Evolutionary conservation across 2,113 vertebrate genomes (phyloP).

Genomic region (Peromyscus polionotus): DNA sequence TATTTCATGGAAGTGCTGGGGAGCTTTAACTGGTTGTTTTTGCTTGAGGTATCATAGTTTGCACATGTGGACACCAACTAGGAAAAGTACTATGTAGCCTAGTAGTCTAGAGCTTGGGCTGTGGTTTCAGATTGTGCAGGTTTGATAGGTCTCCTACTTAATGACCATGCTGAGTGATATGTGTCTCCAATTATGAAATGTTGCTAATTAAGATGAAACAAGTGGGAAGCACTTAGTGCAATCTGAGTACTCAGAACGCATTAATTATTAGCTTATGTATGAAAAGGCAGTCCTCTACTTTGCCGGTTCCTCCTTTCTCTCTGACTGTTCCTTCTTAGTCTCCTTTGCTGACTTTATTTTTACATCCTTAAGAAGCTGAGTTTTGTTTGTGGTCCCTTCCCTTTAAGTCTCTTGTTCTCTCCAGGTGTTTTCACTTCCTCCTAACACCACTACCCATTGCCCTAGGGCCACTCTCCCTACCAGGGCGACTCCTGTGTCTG

Average conservation of each 20-base stretch:
- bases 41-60: neutral
- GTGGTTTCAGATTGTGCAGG: neutral
- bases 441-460: neutral
- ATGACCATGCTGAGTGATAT: neutral
- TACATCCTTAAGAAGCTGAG: neutral
- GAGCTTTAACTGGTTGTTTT: neutral
- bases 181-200: neutral
- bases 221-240: neutral
- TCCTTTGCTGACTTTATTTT: neutral
- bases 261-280: no score
- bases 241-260: rapidly evolving
- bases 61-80: neutral
- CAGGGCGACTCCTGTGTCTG: neutral
- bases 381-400: neutral
- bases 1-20: neutral
- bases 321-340: neutral
- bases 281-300: neutral
- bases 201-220: neutral
- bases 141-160: neutral
- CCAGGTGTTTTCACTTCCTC: neutral
- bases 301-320: neutral
- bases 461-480: neutral
- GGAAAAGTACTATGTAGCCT: neutral
- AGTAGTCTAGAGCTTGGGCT: neutral
- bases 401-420: neutral